Evolutionary conservation across 2,888 invertebrate genomes (phyloP), one percentile per base, ranked within the genome.

Genomic region (Euproctis similis): DNA sequence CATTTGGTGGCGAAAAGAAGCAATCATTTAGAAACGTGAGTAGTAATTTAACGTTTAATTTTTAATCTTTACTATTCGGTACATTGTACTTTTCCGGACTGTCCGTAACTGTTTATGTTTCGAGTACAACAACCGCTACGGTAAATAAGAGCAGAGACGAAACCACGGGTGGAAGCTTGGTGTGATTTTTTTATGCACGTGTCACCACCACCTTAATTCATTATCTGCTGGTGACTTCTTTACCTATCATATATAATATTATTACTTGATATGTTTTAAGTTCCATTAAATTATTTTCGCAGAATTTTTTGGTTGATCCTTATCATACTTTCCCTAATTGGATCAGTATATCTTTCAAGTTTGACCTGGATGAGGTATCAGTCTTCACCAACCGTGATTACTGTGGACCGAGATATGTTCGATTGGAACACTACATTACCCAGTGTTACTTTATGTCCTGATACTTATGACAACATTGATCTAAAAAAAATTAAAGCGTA

Each of bases 391-490:
- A 90, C 90, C 20, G 91, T 91, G 2, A 87, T 91, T 16, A 90
- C 91, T 11, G 90, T 91, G 89, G 91, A 91, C 61, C 80, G 90
- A 2, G 90, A 91, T 58, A 87, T 89, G 77, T 88, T 89, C 38
- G 86, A 89, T 0, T 91, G 91, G 91, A 89, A 89, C 48, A 90
- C 92, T 2, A 87, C 89, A 1, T 91, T 91, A 45, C 92, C 92
- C 0, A 82, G 88, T 14, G 71, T 89, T 28, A 90, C 92, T 0
- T 81, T 92, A 26, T 92, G 92, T 43, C 89, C 90, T 0, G 63
- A 77, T 2, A 73, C 62, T n/a, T 11, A 26, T 9, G 5, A 12
- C 1, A 88, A 86, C 43, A 57, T 90, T 16, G 87, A 90, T 47
- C 66, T 73, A 17, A 59, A 55, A 3, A 87, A 87, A 46, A 60